These are phyloP conservation scores for Acleris literana DNA, from an alignment of 2,888 invertebrate species.

Conservation along the genomic window DNA sequence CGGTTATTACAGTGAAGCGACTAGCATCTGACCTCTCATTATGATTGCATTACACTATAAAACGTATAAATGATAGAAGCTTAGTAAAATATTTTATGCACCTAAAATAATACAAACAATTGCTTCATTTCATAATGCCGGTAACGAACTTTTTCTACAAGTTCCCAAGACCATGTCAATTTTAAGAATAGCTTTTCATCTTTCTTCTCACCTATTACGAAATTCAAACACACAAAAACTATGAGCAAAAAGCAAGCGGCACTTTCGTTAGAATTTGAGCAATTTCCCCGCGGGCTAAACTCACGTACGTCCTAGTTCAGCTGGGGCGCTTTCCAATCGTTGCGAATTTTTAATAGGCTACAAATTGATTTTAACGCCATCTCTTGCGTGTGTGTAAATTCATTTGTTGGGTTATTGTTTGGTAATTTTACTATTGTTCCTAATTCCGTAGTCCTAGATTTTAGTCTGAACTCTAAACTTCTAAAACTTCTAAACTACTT, in stretches of 20 bases:
- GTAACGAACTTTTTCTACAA: too few species aligned
- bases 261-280: conserved; percentile 40
- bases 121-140: too few species aligned
- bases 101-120: too few species aligned
- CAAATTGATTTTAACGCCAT: conserved; percentile 36
- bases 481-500: too few species aligned
- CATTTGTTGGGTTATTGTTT: not conserved
- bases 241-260: conserved; percentile 45
- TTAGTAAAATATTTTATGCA: too few species aligned
- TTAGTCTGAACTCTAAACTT: too few species aligned
- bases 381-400: conserved; percentile 26
- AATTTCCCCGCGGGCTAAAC: conserved; percentile 45
- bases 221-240: conserved; percentile 24
- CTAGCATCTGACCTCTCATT: too few species aligned
- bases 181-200: conserved; percentile 13
- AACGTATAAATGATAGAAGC: too few species aligned
- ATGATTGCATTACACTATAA: too few species aligned
- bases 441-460: too few species aligned
- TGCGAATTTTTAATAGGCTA: conserved; percentile 42
- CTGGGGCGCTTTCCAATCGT: conserved; percentile 52
- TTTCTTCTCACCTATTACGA: conserved; percentile 21
- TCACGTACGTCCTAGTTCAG: conserved; percentile 54
- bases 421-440: not conserved
- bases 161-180: too few species aligned
- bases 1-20: too few species aligned